Evolutionary conservation across 2,797 vertebrate genomes (phyloP), one percentile per base, ranked within the genome.

Genomic region (Myotis myotis): DNA sequence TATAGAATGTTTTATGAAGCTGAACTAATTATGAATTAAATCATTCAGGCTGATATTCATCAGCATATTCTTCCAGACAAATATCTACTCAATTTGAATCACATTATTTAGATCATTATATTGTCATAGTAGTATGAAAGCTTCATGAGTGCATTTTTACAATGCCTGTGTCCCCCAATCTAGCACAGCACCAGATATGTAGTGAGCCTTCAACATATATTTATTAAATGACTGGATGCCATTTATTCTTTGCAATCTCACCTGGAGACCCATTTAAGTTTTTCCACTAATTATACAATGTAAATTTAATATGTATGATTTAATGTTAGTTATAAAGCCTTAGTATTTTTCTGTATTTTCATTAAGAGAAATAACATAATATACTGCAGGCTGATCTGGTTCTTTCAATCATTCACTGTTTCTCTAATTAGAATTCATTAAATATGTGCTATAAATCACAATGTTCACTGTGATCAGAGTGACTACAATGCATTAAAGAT

Each of bases 301-400:
- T 84, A 47, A 76, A 89, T 96, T 85, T 81, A 87, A 80, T 64
- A 83, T 83, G 22, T 33, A 53, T 83, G 10, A 95, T 87, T 93
- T 97, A 83, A 68, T 36, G 33, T 93, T 93, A 28, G 49, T 80
- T 94, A 55, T 47, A 94, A 90, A 87, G 8, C 6, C 16, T 72
- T 60, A 49, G 33, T 72, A 28, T 85, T 85, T 94, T 87, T 17
- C 49, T 79, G 0, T 28, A 53, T 82, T 94, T 93, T 88, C 8
- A 74, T 78, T 79, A 76, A 83, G 36, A 90, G 0, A 19, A 94
- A 94, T 80, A 20, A 92, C 49, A 87, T n/a, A 64, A 53, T 74
- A 76, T 81, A 30, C 64, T 91, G 4, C 3, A 74, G 23, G 5
- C 28, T 72, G 8, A 82, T 41, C 19, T 51, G 16, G 10, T 66